Conservation (phyloP, 1,140 invertebrate species). For the Conus betulinus region DNA sequence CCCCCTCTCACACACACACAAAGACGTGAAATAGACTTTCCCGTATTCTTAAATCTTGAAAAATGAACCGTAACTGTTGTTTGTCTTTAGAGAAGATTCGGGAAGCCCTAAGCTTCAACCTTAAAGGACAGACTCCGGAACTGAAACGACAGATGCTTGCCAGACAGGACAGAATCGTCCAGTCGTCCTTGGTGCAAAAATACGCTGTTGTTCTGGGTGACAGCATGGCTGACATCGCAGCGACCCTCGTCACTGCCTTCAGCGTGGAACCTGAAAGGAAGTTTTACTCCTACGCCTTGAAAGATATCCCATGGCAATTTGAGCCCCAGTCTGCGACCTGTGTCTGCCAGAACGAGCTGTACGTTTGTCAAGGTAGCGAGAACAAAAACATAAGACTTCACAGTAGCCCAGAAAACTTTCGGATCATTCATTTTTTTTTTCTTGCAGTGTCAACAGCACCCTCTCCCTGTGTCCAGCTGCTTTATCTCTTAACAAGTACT, state of each 20-base stretch:
- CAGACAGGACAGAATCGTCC: neutral
- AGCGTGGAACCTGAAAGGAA: neutral
- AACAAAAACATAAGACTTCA: too few relatives aligned
- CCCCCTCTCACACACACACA: too few relatives aligned
- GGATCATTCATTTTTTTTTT: too few relatives aligned
- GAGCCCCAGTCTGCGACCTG: neutral
- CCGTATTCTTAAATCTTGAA: neutral
- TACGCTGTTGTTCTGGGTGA: neutral
- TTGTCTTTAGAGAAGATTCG: neutral
- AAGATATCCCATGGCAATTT: neutral
- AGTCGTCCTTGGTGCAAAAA: neutral
- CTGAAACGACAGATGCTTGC: constrained; percentile 6
- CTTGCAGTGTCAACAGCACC: too few relatives aligned
- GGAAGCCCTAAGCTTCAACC: neutral
- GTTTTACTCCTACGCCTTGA: neutral
- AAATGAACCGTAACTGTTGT: neutral
- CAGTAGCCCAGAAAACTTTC: too few relatives aligned
- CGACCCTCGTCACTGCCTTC: neutral
- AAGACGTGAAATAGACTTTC: too few relatives aligned
- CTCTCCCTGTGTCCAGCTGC: too few relatives aligned
- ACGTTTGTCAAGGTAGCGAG: neutral
- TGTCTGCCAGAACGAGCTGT: constrained; percentile 3
- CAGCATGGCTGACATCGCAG: neutral
- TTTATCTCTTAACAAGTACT: too few relatives aligned
- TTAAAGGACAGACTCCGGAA: neutral